Base-by-base conservation (phyloP, 2,888 invertebrate species). In the Mellilla xanthometata region DNA sequence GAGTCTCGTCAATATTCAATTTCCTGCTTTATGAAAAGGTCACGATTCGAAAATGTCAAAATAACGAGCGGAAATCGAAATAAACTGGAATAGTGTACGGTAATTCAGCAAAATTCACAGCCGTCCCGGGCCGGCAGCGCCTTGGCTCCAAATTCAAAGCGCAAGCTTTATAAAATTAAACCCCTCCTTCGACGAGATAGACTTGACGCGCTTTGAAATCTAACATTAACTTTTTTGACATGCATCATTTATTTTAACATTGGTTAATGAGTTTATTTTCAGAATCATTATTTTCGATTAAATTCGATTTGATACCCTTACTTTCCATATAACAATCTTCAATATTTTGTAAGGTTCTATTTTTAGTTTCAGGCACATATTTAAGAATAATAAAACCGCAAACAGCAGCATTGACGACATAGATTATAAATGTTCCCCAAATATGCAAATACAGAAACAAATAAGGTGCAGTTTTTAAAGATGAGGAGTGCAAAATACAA, bases 1-100 rank as follows among this genome's bases (percentile, higher is more conserved):
- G 64, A 67, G 70, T 72, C 71, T 72, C 63, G 67, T 72, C 69
- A 74, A 74, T 67, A 75, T 73, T 72, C 72, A 76, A 82, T 80
- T 77, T 81, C 81, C 82, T 68, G 68, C 54, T 46, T 50, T 59
- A 63, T 72, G 68, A 70, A 74, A 75, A 74, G 66, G 72, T 74
- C 65, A 60, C 59, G 62, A 59, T 60, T 66, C 59, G 66, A 68
- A 75, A 74, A 76, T 69, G 66, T 65, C 66, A 63, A 65, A 67
- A 74, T 71, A 76, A 66, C 66, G 61, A 67, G 54, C 73, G 80
- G 79, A 81, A 77, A 80, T 80, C 55, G 68, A 62, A 58, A 54
- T 55, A 54, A 49, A 40, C 54, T 54, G 51, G 52, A 64, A 65
- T 63, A 56, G 54, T 55, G 43, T 34, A 24, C 45, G 45, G 48